Percentiles rank a stretch among this genome's conserved stretches.
Evolutionary conservation across 2,888 invertebrate genomes (phyloP).

Genomic region (Silvanus unidentatus): DNA sequence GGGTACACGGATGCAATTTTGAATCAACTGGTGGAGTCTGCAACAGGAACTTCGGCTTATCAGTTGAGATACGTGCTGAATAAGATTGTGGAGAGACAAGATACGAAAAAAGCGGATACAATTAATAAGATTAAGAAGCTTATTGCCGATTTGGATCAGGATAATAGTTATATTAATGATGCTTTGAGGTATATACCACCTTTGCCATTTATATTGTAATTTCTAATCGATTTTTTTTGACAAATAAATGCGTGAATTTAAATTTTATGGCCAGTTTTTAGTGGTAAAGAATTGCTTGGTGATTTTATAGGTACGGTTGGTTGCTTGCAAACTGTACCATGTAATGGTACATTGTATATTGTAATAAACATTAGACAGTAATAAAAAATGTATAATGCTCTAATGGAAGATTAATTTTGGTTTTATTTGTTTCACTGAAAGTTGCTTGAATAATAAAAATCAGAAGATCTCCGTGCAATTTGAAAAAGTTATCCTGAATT

Average conservation of each 20-base stretch:
- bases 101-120: slow-evolving; percentile 56
- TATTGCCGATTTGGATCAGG: slow-evolving; percentile 52
- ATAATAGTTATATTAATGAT: slow-evolving; percentile 52
- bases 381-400: too few species aligned
- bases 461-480: too few species aligned
- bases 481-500: too few species aligned
- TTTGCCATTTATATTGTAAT: slow-evolving; percentile 40
- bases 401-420: too few species aligned
- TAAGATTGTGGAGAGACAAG: slow-evolving; percentile 54
- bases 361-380: too few species aligned
- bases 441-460: too few species aligned
- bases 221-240: not conserved
- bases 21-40: slow-evolving; percentile 50
- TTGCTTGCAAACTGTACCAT: too few species aligned
- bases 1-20: slow-evolving; percentile 59
- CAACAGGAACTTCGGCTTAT: slow-evolving; percentile 53
- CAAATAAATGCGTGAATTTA: not conserved
- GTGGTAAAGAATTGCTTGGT: too few species aligned
- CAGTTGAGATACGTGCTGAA: slow-evolving; percentile 55
- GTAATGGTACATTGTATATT: too few species aligned
- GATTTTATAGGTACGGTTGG: too few species aligned
- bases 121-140: slow-evolving; percentile 53
- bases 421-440: too few species aligned
- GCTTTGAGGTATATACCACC: slow-evolving; percentile 58
- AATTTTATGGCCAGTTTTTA: too few species aligned